Base-by-base conservation (phyloP, 2,113 vertebrate species). In the Mustela lutreola region DNA sequence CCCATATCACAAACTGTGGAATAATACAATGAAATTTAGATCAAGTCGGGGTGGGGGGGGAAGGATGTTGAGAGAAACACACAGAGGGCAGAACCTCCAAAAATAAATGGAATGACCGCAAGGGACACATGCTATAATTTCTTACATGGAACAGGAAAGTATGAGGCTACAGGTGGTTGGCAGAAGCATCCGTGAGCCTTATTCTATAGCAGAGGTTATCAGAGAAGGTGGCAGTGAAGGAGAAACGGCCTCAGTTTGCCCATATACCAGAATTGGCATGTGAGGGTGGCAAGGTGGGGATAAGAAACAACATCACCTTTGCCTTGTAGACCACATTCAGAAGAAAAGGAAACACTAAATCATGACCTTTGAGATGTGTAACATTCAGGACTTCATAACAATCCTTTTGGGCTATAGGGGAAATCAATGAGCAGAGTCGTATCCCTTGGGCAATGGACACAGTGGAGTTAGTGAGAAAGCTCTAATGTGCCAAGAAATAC, bases 11-110 rank as follows among this genome's bases (percentile, higher is more conserved):
- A 92, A 92, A 92, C 50, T 22, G 36, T 63, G 31, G 9, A 53
- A 53, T 53, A 56, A 81, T 36, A 53, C 33, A 48, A 11, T 45
- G 78, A 97, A 78, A 93, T 82, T 94, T 78, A 87, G 65, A 71
- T 31, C 45, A 81, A 65, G 19, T 88, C 48, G 50, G 65, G 88
- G 63, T 9, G 3, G 58, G 22, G 22, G 22, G 58, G 42, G 39
- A 42, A 42, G 39, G 5, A 19, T 86, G 22, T 48, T 8, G 10
- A 81, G 10, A 79, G 28, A 81, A 53, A 63, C 58, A 71, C 33
- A 2, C 28, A 58, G 26, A 33, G 81, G 21, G 8, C 14, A 97
- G n/a, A 81, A 56, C 22, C 12, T 87, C 10, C 26, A 63, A 28
- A 92, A 92, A 33, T 56, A n/a, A 28, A 53, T 70, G 24, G 45